Conservation (phyloP, 2,797 vertebrate genomes). For the Epinephelus malabaricus region DNA sequence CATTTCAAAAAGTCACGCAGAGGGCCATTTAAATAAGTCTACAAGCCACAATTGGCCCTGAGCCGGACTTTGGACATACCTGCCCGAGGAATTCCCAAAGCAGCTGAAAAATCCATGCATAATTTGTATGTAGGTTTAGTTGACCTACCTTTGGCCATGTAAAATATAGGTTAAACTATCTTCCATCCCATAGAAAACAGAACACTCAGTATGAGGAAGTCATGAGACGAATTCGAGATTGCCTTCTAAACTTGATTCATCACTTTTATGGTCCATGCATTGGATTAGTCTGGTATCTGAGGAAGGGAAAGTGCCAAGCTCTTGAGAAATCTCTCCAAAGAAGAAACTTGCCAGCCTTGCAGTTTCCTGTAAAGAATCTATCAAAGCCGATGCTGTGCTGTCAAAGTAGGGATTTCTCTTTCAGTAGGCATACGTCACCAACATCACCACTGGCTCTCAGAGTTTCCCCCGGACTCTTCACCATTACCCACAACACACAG, state of each 20-base stretch:
- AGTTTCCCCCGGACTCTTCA: conserved; percentile 9
- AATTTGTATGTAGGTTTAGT: neutral
- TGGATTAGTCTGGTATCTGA: conserved; percentile 61
- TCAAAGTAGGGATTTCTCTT: conserved; percentile 63
- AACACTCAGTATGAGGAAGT: neutral
- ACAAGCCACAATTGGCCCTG: no score
- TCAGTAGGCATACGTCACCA: conserved; percentile 19
- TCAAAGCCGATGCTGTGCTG: conserved; percentile 60
- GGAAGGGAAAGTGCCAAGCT: conserved; percentile 46
- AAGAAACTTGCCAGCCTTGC: conserved; percentile 48
- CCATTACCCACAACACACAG: neutral
- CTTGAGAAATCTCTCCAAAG: conserved; percentile 51
- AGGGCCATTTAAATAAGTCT: no score
- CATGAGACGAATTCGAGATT: conserved; percentile 15
- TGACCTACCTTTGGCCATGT: neutral
- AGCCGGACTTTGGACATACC: no score
- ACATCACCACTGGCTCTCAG: conserved; percentile 14
- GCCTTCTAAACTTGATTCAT: conserved; percentile 36
- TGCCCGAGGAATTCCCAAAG: neutral
- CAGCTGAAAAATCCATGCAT: neutral
- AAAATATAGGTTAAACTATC: neutral
- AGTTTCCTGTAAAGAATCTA: conserved; percentile 54
- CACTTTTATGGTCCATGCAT: conserved; percentile 24
- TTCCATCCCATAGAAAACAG: neutral
- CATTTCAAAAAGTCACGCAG: no score